These are phyloP conservation scores for Poecilia wingei DNA, from an alignment of 2,797 vertebrate genomes.

Conservation along the genomic window DNA sequence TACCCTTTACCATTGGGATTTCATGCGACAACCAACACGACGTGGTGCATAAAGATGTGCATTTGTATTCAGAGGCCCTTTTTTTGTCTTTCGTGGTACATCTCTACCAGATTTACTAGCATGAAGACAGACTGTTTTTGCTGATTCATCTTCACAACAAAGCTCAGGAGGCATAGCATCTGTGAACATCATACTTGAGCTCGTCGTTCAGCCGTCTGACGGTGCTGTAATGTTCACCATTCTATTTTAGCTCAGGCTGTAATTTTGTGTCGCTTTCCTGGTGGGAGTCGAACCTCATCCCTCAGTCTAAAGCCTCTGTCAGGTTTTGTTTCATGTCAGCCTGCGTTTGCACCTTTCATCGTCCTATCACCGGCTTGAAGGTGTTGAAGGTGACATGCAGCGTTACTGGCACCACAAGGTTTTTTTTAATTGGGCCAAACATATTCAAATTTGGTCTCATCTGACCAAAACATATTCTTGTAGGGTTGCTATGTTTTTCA, in stretches of 20 bases:
- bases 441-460: background rate
- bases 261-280: background rate
- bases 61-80: background rate
- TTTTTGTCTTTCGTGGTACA: background rate
- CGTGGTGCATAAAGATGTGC: background rate
- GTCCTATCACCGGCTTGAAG: background rate
- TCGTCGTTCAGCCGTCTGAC: background rate
- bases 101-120: background rate
- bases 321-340: background rate
- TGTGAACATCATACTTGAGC: background rate
- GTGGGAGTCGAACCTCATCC: background rate
- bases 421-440: background rate
- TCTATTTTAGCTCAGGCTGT: background rate
- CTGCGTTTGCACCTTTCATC: background rate
- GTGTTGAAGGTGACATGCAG: background rate
- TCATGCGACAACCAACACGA: background rate
- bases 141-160: background rate
- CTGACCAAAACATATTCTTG: background rate
- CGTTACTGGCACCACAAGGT: background rate
- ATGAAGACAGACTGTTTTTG: background rate
- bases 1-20: too few relatives aligned
- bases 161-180: background rate
- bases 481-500: background rate
- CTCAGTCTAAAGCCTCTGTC: background rate
- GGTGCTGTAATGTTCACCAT: background rate